phyloP scores from a whole-genome alignment of 1,140 invertebrate genomes.

The Pseudomyrmex dendroicus region DNA sequence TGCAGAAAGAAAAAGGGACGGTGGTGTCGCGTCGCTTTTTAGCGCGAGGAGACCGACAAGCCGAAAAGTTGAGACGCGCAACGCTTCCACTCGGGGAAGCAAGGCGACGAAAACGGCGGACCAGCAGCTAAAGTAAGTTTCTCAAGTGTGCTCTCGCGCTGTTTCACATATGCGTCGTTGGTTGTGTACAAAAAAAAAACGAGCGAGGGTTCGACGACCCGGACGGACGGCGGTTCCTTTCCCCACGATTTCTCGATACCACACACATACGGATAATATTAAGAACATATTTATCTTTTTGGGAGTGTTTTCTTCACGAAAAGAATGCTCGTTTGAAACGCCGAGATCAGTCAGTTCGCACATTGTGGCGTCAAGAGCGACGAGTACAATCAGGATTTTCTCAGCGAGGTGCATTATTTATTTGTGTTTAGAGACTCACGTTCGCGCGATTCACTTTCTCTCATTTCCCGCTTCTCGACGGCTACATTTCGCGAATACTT shows the following conservation, averaged over 20 bases:
- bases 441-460: constrained; percentile 54
- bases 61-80: constrained; percentile 61
- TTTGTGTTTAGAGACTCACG: constrained; percentile 3
- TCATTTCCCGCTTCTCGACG: constrained; percentile 19
- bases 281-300: constrained; percentile 34
- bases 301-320: neutral
- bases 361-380: neutral
- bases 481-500: constrained; percentile 50
- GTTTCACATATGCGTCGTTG: neutral
- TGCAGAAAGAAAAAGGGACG: constrained; percentile 64
- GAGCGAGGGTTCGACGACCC: constrained; percentile 54
- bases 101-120: constrained; percentile 40
- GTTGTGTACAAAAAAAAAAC: constrained; percentile 4
- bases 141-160: constrained; percentile 9
- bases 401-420: neutral
- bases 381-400: constrained; percentile 16
- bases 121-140: constrained; percentile 65
- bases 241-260: constrained; percentile 56
- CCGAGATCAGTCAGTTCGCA: neutral
- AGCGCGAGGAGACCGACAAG: constrained; percentile 62
- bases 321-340: too few species aligned
- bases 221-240: constrained; percentile 30
- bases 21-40: constrained; percentile 68
- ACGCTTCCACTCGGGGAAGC: neutral
- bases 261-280: constrained; percentile 11